A percentile compares a stretch with the other conserved stretches of the same genome.
Evolutionary conservation across 2,113 vertebrate species (phyloP).

Genomic region (Formicarius rufipectus): DNA sequence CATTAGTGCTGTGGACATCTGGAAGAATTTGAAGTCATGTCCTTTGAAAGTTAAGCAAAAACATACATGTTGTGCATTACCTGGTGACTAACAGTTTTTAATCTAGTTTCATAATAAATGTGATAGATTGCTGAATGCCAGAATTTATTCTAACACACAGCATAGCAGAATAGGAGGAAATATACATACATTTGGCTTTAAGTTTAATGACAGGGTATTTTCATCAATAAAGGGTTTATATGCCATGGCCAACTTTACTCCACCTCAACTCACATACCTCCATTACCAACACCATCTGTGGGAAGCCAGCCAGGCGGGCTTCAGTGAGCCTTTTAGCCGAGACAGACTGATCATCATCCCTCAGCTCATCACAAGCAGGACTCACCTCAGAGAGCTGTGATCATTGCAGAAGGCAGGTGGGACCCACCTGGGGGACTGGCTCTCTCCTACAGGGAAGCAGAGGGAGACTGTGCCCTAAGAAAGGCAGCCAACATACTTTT

Average conservation of each 20-base stretch:
- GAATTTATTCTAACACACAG: background rate
- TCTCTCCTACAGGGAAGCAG: background rate
- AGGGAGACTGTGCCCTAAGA: background rate
- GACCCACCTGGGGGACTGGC: background rate
- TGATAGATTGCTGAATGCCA: background rate
- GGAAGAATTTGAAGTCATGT: background rate
- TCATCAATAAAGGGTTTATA: background rate
- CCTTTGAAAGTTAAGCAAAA: background rate
- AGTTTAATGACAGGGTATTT: background rate
- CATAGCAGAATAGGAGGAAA: accelerated
- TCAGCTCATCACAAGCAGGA: background rate
- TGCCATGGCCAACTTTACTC: background rate
- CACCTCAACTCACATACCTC: background rate
- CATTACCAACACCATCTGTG: accelerated
- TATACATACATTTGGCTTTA: background rate
- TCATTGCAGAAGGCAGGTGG: background rate
- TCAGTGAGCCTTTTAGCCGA: background rate
- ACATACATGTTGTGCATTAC: background rate
- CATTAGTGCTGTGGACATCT: background rate
- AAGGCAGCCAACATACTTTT: background rate
- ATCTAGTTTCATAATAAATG: background rate
- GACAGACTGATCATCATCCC: background rate
- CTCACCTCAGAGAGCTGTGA: background rate
- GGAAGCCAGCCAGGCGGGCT: background rate
- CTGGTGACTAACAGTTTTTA: background rate